Evolutionary conservation across 2,888 invertebrate genomes (phyloP).

Genomic region (Biston stratarius): DNA sequence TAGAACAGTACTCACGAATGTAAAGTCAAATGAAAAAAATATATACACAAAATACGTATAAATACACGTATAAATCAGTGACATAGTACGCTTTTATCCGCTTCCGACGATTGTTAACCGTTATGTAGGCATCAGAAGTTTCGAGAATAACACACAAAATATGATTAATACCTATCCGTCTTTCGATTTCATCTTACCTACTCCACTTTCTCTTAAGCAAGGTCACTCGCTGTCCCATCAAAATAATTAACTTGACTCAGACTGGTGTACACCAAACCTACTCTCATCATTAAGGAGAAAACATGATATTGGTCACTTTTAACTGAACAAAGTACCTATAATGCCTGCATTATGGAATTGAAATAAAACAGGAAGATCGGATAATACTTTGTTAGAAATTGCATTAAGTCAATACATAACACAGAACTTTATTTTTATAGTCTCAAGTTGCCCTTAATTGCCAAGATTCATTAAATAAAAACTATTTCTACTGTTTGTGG

Average conservation of each 20-base stretch:
- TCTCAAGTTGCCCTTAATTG: no score
- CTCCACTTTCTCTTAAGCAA: conserved; percentile 26
- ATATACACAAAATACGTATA: neutral
- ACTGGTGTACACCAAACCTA: conserved; percentile 5
- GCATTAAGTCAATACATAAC: no score
- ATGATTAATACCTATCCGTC: conserved; percentile 22
- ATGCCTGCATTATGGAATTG: no score
- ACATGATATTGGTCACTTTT: neutral
- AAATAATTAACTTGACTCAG: conserved; percentile 24
- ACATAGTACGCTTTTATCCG: conserved; percentile 1
- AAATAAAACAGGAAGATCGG: no score
- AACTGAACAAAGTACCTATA: neutral
- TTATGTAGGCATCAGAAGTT: conserved; percentile 16
- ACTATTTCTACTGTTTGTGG: no score
- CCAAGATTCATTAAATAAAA: no score
- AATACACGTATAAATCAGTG: neutral
- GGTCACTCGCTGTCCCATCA: conserved; percentile 26
- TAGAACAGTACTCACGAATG: no score
- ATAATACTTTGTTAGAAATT: no score
- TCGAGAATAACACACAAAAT: conserved; percentile 21
- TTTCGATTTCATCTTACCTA: conserved; percentile 22
- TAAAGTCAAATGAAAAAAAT: neutral
- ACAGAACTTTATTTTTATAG: no score
- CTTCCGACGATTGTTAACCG: neutral
- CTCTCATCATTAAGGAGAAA: conserved; percentile 4